phyloP scores from a whole-genome alignment of 2,888 invertebrate species.

The Salpingus planirostris region DNA sequence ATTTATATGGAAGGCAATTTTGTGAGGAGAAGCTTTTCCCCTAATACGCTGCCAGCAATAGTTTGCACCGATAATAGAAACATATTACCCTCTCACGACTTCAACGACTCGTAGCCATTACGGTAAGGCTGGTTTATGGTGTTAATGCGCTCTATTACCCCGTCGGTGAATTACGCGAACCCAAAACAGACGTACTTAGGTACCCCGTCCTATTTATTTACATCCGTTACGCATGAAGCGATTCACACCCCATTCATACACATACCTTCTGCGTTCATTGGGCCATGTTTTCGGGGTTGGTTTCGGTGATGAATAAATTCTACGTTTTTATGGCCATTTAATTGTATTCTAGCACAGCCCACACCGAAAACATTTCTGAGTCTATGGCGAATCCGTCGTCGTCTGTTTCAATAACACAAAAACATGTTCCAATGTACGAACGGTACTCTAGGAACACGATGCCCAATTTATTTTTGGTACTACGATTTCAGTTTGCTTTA shows the following conservation, averaged over 20 bases:
- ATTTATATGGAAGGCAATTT: slow-evolving; percentile 45
- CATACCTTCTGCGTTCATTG: too few relatives aligned
- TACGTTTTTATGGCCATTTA: too few relatives aligned
- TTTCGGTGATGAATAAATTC: too few relatives aligned
- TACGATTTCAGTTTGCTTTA: too few relatives aligned
- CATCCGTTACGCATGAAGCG: slow-evolving; percentile 11
- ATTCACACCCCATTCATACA: slow-evolving; percentile 4
- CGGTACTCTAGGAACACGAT: too few relatives aligned
- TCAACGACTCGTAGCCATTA: slow-evolving; percentile 42
- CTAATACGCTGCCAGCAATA: slow-evolving; percentile 35
- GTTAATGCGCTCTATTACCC: slow-evolving; percentile 43
- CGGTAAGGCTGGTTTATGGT: slow-evolving; percentile 44
- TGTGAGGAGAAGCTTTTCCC: slow-evolving; percentile 32
- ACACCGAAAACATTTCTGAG: too few relatives aligned
- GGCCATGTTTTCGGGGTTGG: too few relatives aligned
- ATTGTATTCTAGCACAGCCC: too few relatives aligned
- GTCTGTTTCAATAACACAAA: too few relatives aligned
- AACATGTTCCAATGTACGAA: too few relatives aligned
- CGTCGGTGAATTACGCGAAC: slow-evolving; percentile 35
- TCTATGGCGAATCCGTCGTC: too few relatives aligned
- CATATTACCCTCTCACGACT: slow-evolving; percentile 44
- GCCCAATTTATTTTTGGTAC: too few relatives aligned
- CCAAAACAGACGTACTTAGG: slow-evolving; percentile 32
- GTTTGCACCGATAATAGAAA: slow-evolving; percentile 44
- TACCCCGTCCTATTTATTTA: slow-evolving; percentile 25